Percentiles rank a stretch among this genome's conserved stretches.
phyloP scores from a whole-genome alignment of 2,113 vertebrate species.

The Astur gentilis region DNA sequence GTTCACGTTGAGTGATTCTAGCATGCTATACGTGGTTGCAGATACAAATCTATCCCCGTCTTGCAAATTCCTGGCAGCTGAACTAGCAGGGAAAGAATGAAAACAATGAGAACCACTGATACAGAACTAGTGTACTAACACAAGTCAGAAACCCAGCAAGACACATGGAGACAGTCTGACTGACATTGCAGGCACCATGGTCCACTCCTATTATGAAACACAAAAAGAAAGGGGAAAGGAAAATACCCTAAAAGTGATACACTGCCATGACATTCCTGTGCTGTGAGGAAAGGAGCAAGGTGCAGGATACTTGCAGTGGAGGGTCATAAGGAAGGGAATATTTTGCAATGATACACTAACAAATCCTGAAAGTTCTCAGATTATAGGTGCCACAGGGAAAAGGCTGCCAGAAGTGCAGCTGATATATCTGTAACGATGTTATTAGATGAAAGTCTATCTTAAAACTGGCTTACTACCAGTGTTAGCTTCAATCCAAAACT shows the following conservation, averaged over 20 bases:
- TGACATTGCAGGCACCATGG: accelerated
- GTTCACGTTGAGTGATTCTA: neutral
- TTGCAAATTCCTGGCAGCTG: neutral
- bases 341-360: neutral
- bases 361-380: neutral
- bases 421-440: neutral
- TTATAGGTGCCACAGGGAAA: neutral
- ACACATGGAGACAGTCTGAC: neutral
- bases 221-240: neutral
- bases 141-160: neutral
- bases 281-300: neutral
- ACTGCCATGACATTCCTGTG: neutral
- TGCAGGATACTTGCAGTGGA: neutral
- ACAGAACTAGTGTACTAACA: neutral
- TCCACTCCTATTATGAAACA: neutral
- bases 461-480: neutral
- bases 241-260: neutral
- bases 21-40: neutral
- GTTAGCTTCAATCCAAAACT: neutral
- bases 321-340: neutral
- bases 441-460: neutral
- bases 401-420: neutral
- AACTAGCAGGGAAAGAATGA: neutral
- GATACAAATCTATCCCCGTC: neutral
- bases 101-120: neutral